These are phyloP conservation scores for Brotogeris chrysoptera DNA, from an alignment of 2,797 vertebrate species.

Conservation along the genomic window DNA sequence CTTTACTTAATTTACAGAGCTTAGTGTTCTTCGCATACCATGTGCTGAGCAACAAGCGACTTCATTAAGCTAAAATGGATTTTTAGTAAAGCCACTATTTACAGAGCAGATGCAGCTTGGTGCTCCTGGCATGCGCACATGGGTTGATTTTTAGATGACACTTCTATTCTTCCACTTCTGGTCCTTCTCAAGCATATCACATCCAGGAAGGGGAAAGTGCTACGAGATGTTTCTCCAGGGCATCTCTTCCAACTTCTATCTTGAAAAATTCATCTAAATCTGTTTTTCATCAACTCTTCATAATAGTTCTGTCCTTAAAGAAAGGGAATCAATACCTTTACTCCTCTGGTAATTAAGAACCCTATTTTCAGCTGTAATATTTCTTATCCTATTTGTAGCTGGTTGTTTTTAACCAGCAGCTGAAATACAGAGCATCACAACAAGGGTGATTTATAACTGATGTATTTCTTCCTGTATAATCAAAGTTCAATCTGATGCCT, in stretches of 20 bases:
- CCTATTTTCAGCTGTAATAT: not conserved
- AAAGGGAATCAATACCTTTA: not conserved
- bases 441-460: not conserved
- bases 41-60: not conserved
- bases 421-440: not conserved
- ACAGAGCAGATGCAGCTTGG: slow-evolving; percentile 9
- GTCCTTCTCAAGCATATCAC: not conserved
- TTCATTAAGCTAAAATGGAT: not conserved
- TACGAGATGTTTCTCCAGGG: not conserved
- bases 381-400: not conserved
- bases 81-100: not conserved
- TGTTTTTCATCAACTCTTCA: not conserved
- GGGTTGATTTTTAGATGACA: not conserved
- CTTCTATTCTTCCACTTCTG: not conserved
- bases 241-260: not conserved
- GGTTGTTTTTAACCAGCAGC: not conserved
- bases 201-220: not conserved
- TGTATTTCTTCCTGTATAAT: not conserved
- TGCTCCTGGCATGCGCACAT: not conserved
- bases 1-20: not conserved
- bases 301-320: not conserved
- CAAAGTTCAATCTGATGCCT: not conserved
- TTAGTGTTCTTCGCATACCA: not conserved
- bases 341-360: not conserved
- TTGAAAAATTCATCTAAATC: not conserved